Percentiles rank a stretch among this genome's conserved stretches.
phyloP scores from a whole-genome alignment of 2,888 invertebrate species.

The Petrolisthes cinctipes region DNA sequence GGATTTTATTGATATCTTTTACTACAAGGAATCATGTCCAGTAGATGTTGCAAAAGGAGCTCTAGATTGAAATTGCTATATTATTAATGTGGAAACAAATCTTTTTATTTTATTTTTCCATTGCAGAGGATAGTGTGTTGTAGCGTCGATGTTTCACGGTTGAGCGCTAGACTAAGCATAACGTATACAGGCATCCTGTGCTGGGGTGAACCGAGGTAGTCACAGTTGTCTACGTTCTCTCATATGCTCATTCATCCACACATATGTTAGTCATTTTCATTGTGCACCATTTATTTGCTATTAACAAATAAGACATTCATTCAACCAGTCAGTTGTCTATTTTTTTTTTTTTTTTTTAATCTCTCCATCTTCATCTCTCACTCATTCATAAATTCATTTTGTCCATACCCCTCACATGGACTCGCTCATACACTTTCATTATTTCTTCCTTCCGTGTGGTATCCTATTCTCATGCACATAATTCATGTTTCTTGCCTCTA shows the following conservation, averaged over 20 bases:
- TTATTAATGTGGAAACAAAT: constrained; percentile 47
- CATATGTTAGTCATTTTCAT: constrained; percentile 40
- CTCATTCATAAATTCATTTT: not conserved
- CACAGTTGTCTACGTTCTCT: not conserved
- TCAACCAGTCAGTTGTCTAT: not conserved
- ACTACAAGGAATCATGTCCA: constrained; percentile 50
- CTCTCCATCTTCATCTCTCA: not conserved
- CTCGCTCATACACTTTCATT: not conserved
- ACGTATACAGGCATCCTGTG: constrained; percentile 53
- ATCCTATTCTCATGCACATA: too few relatives aligned
- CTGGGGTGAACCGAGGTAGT: constrained; percentile 47
- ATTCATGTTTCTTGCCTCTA: too few relatives aligned
- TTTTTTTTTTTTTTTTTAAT: not conserved
- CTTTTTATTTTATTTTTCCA: constrained; percentile 61
- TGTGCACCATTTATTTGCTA: constrained; percentile 21
- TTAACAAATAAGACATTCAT: constrained; percentile 10
- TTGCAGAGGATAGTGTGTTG: constrained; percentile 55
- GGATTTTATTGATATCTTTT: constrained; percentile 55
- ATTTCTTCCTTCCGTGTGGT: too few relatives aligned
- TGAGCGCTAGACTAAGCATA: constrained; percentile 58
- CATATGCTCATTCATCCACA: not conserved
- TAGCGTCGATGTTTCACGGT: constrained; percentile 56
- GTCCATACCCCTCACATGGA: not conserved
- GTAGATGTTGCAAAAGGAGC: constrained; percentile 51
- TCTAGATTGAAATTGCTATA: constrained; percentile 52